Evolutionary conservation across 2,113 vertebrate genomes (phyloP), one percentile per base, ranked within the genome.

Genomic region (Paraplagusia blochii): DNA sequence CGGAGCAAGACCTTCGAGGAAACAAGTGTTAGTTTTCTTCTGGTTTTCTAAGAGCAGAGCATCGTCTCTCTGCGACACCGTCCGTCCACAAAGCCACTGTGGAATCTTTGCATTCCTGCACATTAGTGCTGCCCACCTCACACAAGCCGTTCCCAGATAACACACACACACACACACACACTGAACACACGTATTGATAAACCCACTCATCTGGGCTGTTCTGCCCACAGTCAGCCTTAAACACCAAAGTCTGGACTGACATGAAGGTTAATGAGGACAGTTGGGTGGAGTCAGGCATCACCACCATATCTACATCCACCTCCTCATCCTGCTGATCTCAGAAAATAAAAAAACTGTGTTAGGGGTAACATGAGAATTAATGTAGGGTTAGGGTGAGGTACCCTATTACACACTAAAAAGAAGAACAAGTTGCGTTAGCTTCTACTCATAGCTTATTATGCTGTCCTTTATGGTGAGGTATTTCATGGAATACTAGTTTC

Each of bases 51-150:
- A 55, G 62, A 69, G 64, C 22, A 29, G 72, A 72, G 54, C 49
- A 14, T 2, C 56, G 64, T 71, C 74, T 79, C 58, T 79, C 79
- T 62, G 79, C 85, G 87, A 85, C 87, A 88, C 61, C 44, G 69
- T 53, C 70, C 34, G 79, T 82, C 77, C 80, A 85, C 86, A 89
- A 89, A 88, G 87, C 87, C 82, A 88, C 82, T 75, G 74, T 86
- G 83, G 87, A 89, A 87, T 89, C 87, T 88, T 57, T 80, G 79
- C 78, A 89, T 90, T 89, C 86, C 85, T 79, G 68, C 80, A 85
- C 83, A 90, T 90, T 90, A 90, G 88, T 89, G 87, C 87, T 83
- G 84, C 84, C 81, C 75, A 88, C 88, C 84, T 88, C 81, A 86
- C 76, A 72, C 77, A 71, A 44, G 72, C 72, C 66, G 79, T 88